A percentile compares a stretch with the other conserved stretches of the same genome.
phyloP scores from a whole-genome alignment of 1,140 invertebrate genomes.

The Mya arenaria region DNA sequence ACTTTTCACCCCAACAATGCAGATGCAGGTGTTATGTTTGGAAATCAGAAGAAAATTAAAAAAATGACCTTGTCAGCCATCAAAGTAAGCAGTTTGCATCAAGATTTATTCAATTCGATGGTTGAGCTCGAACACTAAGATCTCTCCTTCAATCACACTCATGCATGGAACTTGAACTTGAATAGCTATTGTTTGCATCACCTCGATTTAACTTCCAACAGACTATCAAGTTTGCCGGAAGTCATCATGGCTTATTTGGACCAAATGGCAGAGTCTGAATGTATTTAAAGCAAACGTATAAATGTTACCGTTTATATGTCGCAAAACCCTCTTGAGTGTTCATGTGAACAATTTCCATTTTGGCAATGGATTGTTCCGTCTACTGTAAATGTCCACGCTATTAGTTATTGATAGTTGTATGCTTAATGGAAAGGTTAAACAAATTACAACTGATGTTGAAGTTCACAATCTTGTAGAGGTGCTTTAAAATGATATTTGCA shows the following conservation, averaged over 20 bases:
- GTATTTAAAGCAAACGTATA: not conserved
- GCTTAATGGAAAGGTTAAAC: not conserved
- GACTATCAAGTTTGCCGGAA: not conserved
- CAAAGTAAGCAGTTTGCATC: not conserved
- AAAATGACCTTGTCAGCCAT: constrained; percentile 1
- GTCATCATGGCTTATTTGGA: constrained; percentile 1
- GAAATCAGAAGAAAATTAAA: not conserved
- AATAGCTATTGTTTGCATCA: not conserved
- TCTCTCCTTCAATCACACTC: not conserved
- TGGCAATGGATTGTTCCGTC: constrained; percentile 1
- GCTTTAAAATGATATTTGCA: not conserved
- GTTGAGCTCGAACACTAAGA: constrained; percentile 1
- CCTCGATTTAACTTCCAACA: constrained; percentile 17
- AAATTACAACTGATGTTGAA: not conserved
- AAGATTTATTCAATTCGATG: constrained; percentile 1
- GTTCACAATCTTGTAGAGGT: not conserved
- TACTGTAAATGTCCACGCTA: not conserved
- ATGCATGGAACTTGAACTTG: constrained; percentile 1
- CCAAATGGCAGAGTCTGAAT: no score
- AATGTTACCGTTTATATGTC: not conserved
- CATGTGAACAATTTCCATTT: constrained; percentile 5
- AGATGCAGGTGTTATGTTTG: not conserved
- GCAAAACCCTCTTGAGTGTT: constrained; percentile 22
- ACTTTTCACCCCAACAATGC: not conserved
- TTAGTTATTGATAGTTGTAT: not conserved